These are phyloP conservation scores for Spodoptera picta DNA, from an alignment of 2,888 invertebrate species.

Conservation along the genomic window DNA sequence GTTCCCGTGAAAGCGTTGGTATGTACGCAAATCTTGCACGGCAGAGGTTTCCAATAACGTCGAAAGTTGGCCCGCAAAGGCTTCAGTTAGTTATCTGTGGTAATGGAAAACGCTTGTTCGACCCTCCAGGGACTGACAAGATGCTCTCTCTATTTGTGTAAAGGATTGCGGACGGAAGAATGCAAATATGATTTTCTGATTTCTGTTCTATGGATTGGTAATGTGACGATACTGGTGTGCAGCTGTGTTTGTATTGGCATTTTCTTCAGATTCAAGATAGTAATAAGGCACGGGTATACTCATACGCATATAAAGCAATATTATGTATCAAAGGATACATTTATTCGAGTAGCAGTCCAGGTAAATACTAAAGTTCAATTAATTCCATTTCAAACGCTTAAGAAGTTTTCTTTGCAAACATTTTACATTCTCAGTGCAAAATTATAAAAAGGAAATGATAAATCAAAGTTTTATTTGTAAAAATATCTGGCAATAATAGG, in stretches of 20 bases:
- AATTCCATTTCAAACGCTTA: too few relatives aligned
- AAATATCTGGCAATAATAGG: slow-evolving; percentile 7
- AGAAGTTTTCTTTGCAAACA: background rate
- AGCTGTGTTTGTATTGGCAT: too few relatives aligned
- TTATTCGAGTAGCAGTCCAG: too few relatives aligned
- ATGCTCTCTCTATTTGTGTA: slow-evolving; percentile 36
- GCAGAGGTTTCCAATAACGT: slow-evolving; percentile 37
- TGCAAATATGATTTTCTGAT: slow-evolving; percentile 33
- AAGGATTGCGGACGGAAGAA: slow-evolving; percentile 29
- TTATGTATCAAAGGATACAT: too few relatives aligned
- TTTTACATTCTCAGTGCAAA: background rate
- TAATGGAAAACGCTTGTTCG: slow-evolving; percentile 52
- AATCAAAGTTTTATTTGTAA: background rate
- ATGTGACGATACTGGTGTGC: background rate
- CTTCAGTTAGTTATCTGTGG: slow-evolving; percentile 39
- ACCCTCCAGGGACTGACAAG: slow-evolving; percentile 27
- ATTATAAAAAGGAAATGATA: background rate
- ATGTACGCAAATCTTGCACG: slow-evolving; percentile 24
- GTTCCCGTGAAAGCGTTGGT: slow-evolving; percentile 5
- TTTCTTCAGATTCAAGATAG: too few relatives aligned
- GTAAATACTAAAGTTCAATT: too few relatives aligned
- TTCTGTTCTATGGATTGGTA: slow-evolving; percentile 13
- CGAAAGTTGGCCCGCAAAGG: slow-evolving; percentile 28
- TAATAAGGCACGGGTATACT: too few relatives aligned
- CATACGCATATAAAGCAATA: too few relatives aligned